Conservation (phyloP, 2,888 invertebrate species). For the Drosophila neonasuta region DNA sequence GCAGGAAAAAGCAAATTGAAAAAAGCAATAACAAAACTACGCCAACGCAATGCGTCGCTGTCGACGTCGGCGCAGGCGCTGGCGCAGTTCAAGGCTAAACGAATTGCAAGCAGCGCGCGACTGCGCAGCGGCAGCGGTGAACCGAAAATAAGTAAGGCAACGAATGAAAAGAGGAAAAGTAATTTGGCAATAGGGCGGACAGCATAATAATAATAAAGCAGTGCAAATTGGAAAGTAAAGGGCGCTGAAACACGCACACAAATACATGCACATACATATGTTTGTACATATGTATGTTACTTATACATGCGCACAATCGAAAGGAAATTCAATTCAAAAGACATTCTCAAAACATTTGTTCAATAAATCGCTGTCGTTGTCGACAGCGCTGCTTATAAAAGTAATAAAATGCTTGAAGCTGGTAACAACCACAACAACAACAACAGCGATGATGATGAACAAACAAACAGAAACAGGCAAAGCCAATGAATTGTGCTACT, state of each 20-base stretch:
- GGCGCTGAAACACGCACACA: constrained; percentile 21
- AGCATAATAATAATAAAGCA: constrained; percentile 43
- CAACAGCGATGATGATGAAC: constrained; percentile 36
- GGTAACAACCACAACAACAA: constrained; percentile 15
- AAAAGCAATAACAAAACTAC: constrained; percentile 19
- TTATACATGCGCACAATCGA: constrained; percentile 35
- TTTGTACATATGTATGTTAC: background rate
- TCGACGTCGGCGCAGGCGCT: constrained; percentile 15
- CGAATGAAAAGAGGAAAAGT: constrained; percentile 31
- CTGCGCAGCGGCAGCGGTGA: constrained; percentile 14
- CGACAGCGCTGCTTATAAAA: constrained; percentile 44
- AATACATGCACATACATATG: background rate
- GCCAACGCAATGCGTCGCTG: constrained; percentile 46
- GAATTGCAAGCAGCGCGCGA: constrained; percentile 37
- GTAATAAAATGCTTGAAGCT: constrained; percentile 42
- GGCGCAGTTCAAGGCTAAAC: constrained; percentile 55
- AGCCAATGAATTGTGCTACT: constrained; percentile 73
- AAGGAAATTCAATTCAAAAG: constrained; percentile 62
- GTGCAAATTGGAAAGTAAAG: constrained; percentile 68
- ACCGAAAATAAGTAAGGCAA: constrained; percentile 7
- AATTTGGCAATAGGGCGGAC: constrained; percentile 44
- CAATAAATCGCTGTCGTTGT: constrained; percentile 52
- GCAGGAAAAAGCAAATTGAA: constrained; percentile 44
- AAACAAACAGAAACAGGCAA: constrained; percentile 46
- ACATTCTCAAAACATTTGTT: constrained; percentile 43